Evolutionary conservation across 35 echinoderm and acorn worm genomes (phyloP).

Genomic region (Antedon bifida): DNA sequence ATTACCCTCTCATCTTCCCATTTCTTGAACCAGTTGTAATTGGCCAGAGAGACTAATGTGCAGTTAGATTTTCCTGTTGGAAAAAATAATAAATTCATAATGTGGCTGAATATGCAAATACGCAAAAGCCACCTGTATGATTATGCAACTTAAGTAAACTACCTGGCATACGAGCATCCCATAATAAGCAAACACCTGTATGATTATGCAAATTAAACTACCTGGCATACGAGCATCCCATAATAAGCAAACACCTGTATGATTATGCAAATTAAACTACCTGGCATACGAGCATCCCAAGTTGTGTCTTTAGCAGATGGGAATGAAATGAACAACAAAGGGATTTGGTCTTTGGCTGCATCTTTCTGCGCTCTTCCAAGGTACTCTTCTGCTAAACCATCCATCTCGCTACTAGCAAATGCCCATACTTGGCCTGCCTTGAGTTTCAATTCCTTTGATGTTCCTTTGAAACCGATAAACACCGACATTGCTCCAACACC

Average conservation of each 20-base stretch:
- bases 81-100: neutral
- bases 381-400: constrained; percentile 28
- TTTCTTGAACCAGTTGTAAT: constrained; percentile 83
- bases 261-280: constrained; percentile 2
- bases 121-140: too few relatives aligned
- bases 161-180: constrained; percentile 64
- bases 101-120: too few relatives aligned
- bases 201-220: neutral
- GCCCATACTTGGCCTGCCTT: constrained; percentile 48
- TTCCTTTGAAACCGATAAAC: constrained; percentile 71
- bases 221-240: constrained; percentile 64
- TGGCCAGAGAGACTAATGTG: constrained; percentile 57
- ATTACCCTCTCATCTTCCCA: constrained; percentile 56
- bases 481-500: constrained; percentile 50
- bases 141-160: too few relatives aligned
- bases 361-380: constrained; percentile 24
- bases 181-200: neutral
- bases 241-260: too few relatives aligned
- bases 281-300: constrained; percentile 56
- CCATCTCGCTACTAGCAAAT: constrained; percentile 30
- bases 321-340: constrained; percentile 79
- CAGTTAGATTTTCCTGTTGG: constrained; percentile 67
- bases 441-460: constrained; percentile 44
- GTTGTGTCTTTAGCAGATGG: constrained; percentile 79
- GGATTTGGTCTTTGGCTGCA: constrained; percentile 19